These are phyloP conservation scores for Epinotia ramella DNA, from an alignment of 2,888 invertebrate genomes.

Conservation along the genomic window DNA sequence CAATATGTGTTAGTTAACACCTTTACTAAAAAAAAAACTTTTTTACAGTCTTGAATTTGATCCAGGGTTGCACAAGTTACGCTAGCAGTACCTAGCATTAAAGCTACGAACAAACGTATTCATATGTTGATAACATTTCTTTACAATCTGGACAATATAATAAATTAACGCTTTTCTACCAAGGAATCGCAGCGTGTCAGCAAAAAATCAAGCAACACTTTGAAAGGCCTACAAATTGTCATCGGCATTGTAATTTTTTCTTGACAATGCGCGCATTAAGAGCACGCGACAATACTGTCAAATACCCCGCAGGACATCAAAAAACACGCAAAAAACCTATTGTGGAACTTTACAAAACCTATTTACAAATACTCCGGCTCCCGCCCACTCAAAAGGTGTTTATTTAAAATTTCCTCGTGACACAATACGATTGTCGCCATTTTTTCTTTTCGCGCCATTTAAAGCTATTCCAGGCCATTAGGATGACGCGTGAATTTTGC, in stretches of 20 bases:
- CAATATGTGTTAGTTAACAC: too few relatives aligned
- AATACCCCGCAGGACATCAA: conserved; percentile 50
- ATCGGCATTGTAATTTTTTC: conserved; percentile 31
- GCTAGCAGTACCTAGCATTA: not conserved
- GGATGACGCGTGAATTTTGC: conserved; percentile 54
- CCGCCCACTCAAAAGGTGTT: conserved; percentile 85
- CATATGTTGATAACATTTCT: not conserved
- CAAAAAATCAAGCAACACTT: conserved; percentile 22
- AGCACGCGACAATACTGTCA: conserved; percentile 48
- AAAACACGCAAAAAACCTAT: conserved; percentile 64
- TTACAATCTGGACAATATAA: not conserved
- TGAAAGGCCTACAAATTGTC: conserved; percentile 43
- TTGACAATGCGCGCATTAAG: conserved; percentile 48
- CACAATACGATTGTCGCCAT: conserved; percentile 77
- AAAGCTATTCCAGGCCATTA: conserved; percentile 76
- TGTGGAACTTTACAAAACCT: conserved; percentile 75
- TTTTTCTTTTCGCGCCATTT: conserved; percentile 83
- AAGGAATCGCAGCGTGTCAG: not conserved
- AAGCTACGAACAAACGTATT: not conserved
- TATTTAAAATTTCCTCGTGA: conserved; percentile 79
- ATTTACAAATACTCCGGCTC: conserved; percentile 82
- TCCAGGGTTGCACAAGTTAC: not conserved
- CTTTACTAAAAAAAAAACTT: too few relatives aligned
- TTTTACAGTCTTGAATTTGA: not conserved
- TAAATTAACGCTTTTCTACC: conserved; percentile 9